Base-by-base conservation (phyloP, 2,888 invertebrate species). In the Drosophila basisetae region DNA sequence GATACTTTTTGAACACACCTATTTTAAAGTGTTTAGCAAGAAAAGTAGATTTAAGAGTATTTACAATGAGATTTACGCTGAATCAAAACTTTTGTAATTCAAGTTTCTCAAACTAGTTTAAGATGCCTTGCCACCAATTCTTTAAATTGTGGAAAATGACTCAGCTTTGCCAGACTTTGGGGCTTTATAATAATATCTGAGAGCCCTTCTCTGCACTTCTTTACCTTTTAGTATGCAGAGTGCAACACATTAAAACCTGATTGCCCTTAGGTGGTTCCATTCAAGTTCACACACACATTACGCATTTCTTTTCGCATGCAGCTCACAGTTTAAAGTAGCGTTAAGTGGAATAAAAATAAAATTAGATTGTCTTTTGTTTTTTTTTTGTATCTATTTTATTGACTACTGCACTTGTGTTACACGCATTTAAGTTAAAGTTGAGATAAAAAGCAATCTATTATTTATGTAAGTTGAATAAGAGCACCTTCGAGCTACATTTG, bases 271-370 rank as follows among this genome's bases (percentile, higher is more conserved):
- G 25, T 56, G 6, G 31, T 22, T 13, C 25, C 49, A 58, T 67
- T 78, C 78, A 78, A 78, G 80, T 80, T 80, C 63, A 76, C 39
- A 61, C 31, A 39, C 22, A 35, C 30, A 30, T 60, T 25, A 41
- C 13, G 4, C 25, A 47, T 25, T 56, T 68, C 47, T 49, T 67
- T 78, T 33, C 11, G 56, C 43, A 78, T 79, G 71, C 78, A 64
- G 56, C 67, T 53, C 78, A 79, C 71, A 75, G 28, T 25, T 41
- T 25, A 37, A 31, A 37, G 5, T n/a, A 16, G 43, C 37, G 31
- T 47, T 67, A 33, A 54, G 55, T 28, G 6, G 25, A 47, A 47
- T 47, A 47, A 9, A 47, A 47, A 47, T 47, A 25, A 47, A 47
- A 47, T 47, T 47, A 2, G 16, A 47, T 47, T 47, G 47, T 41